Evolutionary conservation across 1,140 invertebrate species (phyloP).

Genomic region (Tetramorium alpestre): DNA sequence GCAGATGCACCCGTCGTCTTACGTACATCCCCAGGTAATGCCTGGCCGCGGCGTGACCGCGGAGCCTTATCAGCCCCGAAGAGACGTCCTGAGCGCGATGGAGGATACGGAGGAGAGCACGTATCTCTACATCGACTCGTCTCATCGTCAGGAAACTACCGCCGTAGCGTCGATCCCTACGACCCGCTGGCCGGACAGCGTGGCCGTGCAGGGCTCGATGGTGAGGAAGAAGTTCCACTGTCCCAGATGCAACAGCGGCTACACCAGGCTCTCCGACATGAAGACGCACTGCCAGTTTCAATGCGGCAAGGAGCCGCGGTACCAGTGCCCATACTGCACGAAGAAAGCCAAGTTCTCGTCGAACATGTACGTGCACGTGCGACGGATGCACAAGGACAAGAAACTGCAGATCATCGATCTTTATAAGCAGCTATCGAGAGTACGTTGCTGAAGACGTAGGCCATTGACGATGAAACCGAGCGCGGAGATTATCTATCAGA

Average conservation of each 20-base stretch:
- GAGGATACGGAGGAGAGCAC: conserved; percentile 55
- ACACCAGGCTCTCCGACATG: conserved; percentile 78
- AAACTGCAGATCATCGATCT: conserved; percentile 77
- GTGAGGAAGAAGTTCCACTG: conserved; percentile 82
- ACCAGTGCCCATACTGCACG: conserved; percentile 91
- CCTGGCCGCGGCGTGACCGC: neutral
- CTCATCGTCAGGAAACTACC: conserved; percentile 25
- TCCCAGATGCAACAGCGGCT: conserved; percentile 86
- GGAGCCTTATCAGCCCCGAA: conserved; percentile 38
- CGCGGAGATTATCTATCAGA: neutral
- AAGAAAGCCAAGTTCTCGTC: conserved; percentile 83
- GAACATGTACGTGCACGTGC: conserved; percentile 83
- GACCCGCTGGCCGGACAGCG: conserved; percentile 61
- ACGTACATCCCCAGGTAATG: conserved; percentile 43
- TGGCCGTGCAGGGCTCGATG: conserved; percentile 22
- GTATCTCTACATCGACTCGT: conserved; percentile 50
- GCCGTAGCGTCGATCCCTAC: conserved; percentile 1
- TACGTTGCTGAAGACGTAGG: conserved; percentile 41
- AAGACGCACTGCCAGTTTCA: conserved; percentile 75
- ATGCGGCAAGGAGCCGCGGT: conserved; percentile 92
- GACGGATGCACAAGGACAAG: conserved; percentile 76
- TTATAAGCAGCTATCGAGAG: conserved; percentile 69
- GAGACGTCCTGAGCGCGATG: neutral
- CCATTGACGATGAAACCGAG: neutral
- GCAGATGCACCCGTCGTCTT: conserved; percentile 59